Base-by-base conservation (phyloP, 1,140 invertebrate genomes). In the Lepidurus arcticus region DNA sequence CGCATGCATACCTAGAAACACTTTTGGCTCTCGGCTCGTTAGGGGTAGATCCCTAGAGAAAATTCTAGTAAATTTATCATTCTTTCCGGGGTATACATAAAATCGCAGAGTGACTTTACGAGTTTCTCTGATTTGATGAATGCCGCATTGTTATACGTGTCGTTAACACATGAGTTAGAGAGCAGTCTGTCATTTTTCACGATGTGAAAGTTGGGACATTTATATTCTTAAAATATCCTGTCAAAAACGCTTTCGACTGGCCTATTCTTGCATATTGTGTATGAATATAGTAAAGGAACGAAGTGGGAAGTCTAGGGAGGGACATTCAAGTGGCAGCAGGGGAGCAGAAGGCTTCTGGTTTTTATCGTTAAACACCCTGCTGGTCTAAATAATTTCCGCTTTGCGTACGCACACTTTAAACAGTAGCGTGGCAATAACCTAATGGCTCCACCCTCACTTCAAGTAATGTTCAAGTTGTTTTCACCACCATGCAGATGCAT, bases 361-460 rank as follows among this genome's bases (percentile, higher is more conserved):
- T 65, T 65, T 65, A 9, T 65, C 53, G 13, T 65, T 65, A n/a
- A 65, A 21, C 53, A 65, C 53, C 53, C 53, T 21, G 53, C 53
- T 65, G 53, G 53, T 65, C 53, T 13, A 65, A 21, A 65, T 65
- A 65, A 65, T 65, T 65, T 65, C 53, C 53, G 53, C 21, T 65
- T 65, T n/a, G 21, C 53, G 21, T 65, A 34, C 34, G 34, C 21
- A 65, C 16, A 65, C 53, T 65, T 65, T 13, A 65, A 65, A 65
- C 53, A 65, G 53, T 65, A 65, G 53, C 53, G 53, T 65, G 53
- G 53, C 21, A 65, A 65, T 9, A 65, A 4, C 53, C 21, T 21
- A 13, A 11, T 65, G 53, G 53, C 53, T 65, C 13, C 53, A 21
- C 53, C 13, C 1, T 21, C 16, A n/a, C 6, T 9, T 21, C 53